These are phyloP conservation scores for Heliconius hortense DNA, from an alignment of 2,888 invertebrate species.

Conservation along the genomic window DNA sequence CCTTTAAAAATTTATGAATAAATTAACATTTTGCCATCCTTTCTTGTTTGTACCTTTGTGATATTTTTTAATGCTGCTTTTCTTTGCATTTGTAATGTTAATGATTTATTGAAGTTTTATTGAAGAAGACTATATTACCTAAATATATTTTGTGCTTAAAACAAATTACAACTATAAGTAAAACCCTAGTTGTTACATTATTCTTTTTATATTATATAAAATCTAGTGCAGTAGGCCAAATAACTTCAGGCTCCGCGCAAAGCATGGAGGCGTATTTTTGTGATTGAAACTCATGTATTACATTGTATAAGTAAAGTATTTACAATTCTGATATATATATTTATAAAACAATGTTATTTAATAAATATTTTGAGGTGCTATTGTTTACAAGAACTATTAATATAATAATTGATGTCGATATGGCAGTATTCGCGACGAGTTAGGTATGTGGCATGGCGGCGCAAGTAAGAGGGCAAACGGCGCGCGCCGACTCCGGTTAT, in stretches of 20 bases:
- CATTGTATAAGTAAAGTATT: background rate
- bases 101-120: no score
- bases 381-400: slow-evolving; percentile 53
- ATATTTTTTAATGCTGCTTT: no score
- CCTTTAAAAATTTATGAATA: no score
- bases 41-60: no score
- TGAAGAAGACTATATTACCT: background rate
- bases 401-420: slow-evolving; percentile 76
- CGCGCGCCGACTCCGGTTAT: slow-evolving; percentile 76
- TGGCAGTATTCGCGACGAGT: slow-evolving; percentile 72
- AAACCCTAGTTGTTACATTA: background rate
- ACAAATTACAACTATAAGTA: background rate
- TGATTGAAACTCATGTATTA: background rate
- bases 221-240: slow-evolving; percentile 15
- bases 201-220: background rate
- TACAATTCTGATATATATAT: background rate
- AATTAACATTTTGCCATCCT: no score
- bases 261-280: slow-evolving; percentile 2
- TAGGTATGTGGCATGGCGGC: slow-evolving; percentile 70
- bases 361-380: slow-evolving; percentile 16
- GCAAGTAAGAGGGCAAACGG: slow-evolving; percentile 66
- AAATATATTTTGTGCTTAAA: background rate
- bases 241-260: background rate
- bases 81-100: no score
- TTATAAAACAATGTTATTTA: background rate